Evolutionary conservation across 2,888 invertebrate species (phyloP).

Genomic region (Cataglyphis rosenhaueri): DNA sequence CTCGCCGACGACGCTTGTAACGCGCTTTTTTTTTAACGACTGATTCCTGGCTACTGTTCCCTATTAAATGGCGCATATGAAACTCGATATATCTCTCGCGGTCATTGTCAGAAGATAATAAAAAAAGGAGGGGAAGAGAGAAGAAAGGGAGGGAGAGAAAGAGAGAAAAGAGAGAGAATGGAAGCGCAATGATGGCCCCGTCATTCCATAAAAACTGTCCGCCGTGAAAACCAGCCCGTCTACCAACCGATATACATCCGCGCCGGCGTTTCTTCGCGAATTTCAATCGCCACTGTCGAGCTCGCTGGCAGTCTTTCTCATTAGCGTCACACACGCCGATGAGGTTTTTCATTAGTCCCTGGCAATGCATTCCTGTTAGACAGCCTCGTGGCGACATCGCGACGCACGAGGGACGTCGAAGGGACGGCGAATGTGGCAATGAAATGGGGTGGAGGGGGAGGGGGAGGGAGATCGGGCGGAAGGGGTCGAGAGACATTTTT

Average conservation of each 20-base stretch:
- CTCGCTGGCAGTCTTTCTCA: conserved; percentile 79
- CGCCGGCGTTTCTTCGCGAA: conserved; percentile 77
- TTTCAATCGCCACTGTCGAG: conserved; percentile 81
- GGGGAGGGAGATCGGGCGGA: conserved; percentile 73
- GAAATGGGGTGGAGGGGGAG: conserved; percentile 56
- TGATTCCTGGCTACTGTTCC: conserved; percentile 54
- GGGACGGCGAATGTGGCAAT: conserved; percentile 72
- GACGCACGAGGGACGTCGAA: conserved; percentile 63
- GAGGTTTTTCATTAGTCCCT: conserved; percentile 85
- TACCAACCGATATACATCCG: conserved; percentile 66
- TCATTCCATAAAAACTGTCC: conserved; percentile 67
- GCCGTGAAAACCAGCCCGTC: conserved; percentile 62
- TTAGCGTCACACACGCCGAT: conserved; percentile 83
- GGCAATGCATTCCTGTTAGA: conserved; percentile 84
- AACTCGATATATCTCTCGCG: conserved; percentile 59
- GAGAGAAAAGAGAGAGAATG: conserved; percentile 24
- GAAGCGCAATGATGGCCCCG: conserved; percentile 46
- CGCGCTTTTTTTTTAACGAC: conserved; percentile 58
- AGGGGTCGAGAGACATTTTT: conserved; percentile 84
- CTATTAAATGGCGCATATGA: conserved; percentile 56
- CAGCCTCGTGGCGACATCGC: conserved; percentile 73
- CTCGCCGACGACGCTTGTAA: conserved; percentile 40
- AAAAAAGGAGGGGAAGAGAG: conserved; percentile 30
- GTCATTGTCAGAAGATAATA: conserved; percentile 64
- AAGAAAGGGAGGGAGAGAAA: neutral